phyloP scores from a whole-genome alignment of 2,797 vertebrate genomes.

The Rhabdomys pumilio region DNA sequence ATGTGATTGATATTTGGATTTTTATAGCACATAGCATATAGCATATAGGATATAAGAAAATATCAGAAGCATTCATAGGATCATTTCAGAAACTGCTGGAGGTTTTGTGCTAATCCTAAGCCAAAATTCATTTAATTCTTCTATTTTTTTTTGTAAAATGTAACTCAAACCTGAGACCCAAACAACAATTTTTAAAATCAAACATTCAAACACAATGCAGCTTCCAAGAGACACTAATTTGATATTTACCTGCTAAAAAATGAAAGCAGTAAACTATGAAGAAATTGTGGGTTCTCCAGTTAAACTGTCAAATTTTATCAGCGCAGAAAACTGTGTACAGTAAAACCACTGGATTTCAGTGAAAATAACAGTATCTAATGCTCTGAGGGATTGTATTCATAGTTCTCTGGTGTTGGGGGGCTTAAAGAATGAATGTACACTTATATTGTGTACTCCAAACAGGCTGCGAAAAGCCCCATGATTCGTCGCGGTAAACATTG shows the following conservation, averaged over 20 bases:
- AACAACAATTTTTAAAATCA: background rate
- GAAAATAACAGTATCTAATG: background rate
- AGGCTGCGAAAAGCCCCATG: background rate
- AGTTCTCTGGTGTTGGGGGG: rapidly evolving
- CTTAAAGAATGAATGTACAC: too few species aligned
- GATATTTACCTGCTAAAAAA: background rate
- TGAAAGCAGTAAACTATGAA: background rate
- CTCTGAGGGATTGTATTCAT: background rate
- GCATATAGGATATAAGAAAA: background rate
- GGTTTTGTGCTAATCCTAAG: background rate
- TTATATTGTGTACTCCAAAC: background rate
- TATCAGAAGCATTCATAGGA: background rate
- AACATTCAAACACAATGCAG: background rate
- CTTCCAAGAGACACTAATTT: background rate
- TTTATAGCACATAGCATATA: too few species aligned
- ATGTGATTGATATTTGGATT: background rate
- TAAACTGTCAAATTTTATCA: background rate
- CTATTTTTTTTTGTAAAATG: background rate
- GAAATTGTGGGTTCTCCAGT: background rate
- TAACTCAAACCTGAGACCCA: background rate
- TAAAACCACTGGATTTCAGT: background rate
- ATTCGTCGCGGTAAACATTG: background rate
- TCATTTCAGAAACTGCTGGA: background rate
- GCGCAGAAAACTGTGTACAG: background rate
- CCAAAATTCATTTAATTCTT: background rate